These are phyloP conservation scores for Embidobia sp. DNA, from an alignment of 2,888 invertebrate species.

Conservation along the genomic window DNA sequence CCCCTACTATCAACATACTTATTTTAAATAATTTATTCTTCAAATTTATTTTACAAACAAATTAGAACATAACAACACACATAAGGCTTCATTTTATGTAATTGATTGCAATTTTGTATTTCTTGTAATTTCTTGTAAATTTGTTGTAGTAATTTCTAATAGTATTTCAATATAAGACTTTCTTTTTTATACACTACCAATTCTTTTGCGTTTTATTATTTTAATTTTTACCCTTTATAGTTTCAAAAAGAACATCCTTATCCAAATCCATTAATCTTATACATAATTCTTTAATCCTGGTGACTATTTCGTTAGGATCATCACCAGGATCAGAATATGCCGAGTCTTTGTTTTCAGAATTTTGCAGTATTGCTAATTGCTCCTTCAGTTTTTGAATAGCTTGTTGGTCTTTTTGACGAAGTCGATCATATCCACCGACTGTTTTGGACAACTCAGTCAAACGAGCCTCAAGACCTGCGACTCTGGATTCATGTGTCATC, in stretches of 20 bases:
- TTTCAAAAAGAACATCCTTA: slow-evolving; percentile 77
- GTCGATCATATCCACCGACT: slow-evolving; percentile 89
- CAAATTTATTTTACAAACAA: too few relatives aligned
- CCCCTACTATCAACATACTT: too few relatives aligned
- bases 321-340: slow-evolving; percentile 66
- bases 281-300: slow-evolving; percentile 82
- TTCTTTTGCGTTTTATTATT: neutral
- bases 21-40: too few relatives aligned
- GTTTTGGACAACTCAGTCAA: slow-evolving; percentile 90
- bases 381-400: slow-evolving; percentile 87
- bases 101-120: too few relatives aligned
- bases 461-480: slow-evolving; percentile 88
- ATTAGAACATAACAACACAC: too few relatives aligned
- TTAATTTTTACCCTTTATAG: slow-evolving; percentile 79
- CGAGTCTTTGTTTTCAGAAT: slow-evolving; percentile 69
- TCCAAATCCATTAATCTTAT: slow-evolving; percentile 79
- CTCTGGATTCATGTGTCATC: slow-evolving; percentile 88
- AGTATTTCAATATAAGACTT: too few relatives aligned
- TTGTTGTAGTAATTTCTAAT: too few relatives aligned
- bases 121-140: too few relatives aligned
- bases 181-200: too few relatives aligned
- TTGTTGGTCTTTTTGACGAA: slow-evolving; percentile 87
- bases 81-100: too few relatives aligned
- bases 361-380: slow-evolving; percentile 75
- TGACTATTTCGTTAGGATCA: slow-evolving; percentile 77